Evolutionary conservation across 2,888 invertebrate species (phyloP), one percentile per base, ranked within the genome.

Genomic region (Lycophotia porphyrea): DNA sequence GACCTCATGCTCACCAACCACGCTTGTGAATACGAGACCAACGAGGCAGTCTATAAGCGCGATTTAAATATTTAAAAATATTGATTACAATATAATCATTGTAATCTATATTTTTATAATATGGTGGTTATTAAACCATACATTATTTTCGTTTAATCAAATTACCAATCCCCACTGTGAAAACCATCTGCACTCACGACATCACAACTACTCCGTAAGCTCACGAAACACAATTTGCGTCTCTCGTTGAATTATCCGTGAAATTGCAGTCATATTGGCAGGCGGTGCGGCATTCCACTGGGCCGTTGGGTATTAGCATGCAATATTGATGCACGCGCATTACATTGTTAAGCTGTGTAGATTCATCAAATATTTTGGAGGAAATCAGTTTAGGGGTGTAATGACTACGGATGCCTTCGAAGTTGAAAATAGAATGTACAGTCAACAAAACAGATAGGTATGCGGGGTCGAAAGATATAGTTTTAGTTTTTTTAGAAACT

Each of bases 211-310:
- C 15, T n/a, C 24, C 34, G 36, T 7, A 31, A 36, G 8, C 21
- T 24, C 4, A 13, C 1, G 1, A 65, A 52, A 84, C 39, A 3
- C 60, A 72, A 34, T 68, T 72, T 67, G n/a, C 15, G 15, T 61
- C 9, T 13, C 80, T 55, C 15, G 34, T 42, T 42, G 49, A 69
- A 80, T 61, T 66, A 80, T 52, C n/a, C 47, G 18, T 63, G 80
- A 66, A 61, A 80, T 70, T 73, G 58, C 18, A 68, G 49, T 24
- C 49, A 65, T 69, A 69, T 80, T 83, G 49, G 61, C 39, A 9
- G 11, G 27, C 1, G 55, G 15, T 44, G 49, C 18, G 67, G 49
- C 49, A 70, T 82, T 58, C 63, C 78, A 1, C 18, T 42, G 31
- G 31, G 18, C 9, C 24, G 24, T 11, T 34, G 15, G 36, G 63